phyloP scores from a whole-genome alignment of 2,888 invertebrate species.

The Eupithecia insigniata region DNA sequence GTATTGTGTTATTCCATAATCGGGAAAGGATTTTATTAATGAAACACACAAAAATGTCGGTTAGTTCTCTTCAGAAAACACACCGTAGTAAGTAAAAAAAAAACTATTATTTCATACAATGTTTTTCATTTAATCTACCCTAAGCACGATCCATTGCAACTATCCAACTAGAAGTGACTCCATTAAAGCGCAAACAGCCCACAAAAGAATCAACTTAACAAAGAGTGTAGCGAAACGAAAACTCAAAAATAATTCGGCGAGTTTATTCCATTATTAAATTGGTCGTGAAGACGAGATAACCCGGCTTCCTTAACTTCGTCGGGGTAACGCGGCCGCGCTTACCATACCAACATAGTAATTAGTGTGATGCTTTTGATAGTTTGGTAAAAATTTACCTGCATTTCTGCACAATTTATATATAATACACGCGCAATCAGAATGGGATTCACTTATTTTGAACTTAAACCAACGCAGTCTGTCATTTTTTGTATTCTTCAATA shows the following conservation, averaged over 20 bases:
- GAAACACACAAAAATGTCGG: neutral
- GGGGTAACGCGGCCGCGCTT: neutral
- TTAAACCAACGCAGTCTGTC: neutral
- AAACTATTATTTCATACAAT: neutral
- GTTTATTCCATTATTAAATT: slow-evolving; percentile 80
- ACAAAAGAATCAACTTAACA: slow-evolving; percentile 44
- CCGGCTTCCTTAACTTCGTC: slow-evolving; percentile 50
- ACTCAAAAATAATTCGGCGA: slow-evolving; percentile 69
- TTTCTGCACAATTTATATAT: neutral
- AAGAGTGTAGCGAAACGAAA: slow-evolving; percentile 60
- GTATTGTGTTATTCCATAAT: neutral
- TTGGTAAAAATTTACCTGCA: neutral
- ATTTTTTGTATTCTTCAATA: too few species aligned
- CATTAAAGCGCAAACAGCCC: slow-evolving; percentile 28
- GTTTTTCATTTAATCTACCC: neutral
- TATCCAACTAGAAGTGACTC: slow-evolving; percentile 19
- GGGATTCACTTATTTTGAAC: neutral
- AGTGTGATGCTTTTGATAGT: neutral
- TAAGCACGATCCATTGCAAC: slow-evolving; percentile 10
- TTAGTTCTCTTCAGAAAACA: neutral
- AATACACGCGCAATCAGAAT: neutral
- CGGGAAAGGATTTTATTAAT: too few species aligned
- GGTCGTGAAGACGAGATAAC: slow-evolving; percentile 79
- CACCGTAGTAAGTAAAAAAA: neutral
- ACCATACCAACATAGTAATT: neutral